phyloP scores from a whole-genome alignment of 2,797 vertebrate species.

The Tapirus indicus region DNA sequence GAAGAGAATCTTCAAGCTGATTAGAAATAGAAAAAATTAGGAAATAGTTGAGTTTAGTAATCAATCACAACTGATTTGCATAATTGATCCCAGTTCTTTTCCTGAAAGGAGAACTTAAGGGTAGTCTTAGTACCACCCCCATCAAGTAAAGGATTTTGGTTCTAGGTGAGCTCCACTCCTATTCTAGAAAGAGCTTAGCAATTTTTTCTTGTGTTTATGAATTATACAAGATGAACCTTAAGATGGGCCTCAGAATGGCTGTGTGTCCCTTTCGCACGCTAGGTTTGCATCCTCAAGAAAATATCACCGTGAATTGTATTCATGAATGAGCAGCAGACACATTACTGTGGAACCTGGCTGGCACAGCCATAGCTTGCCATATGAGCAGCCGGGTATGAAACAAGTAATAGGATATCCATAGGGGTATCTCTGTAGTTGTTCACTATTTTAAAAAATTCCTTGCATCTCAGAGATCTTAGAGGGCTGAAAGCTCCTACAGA shows the following conservation, averaged over 20 bases:
- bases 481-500: not conserved
- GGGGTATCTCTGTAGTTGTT: not conserved
- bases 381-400: not conserved
- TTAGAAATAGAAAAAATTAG: not conserved
- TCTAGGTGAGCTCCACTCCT: not conserved
- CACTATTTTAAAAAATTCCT: not conserved
- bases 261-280: not conserved
- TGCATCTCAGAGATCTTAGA: not conserved
- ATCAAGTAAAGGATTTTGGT: not conserved
- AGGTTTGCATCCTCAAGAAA: not conserved
- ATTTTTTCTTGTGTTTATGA: conserved; percentile 6
- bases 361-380: not conserved
- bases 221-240: not conserved
- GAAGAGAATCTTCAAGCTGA: not conserved
- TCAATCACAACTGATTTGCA: not conserved
- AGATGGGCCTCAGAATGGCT: not conserved
- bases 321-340: not conserved
- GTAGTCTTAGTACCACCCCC: not conserved
- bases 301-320: not conserved
- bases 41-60: not conserved
- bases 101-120: not conserved
- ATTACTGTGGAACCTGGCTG: not conserved
- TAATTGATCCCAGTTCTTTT: not conserved
- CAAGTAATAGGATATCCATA: not conserved
- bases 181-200: not conserved